Evolutionary conservation across 2,113 vertebrate genomes (phyloP), one percentile per base, ranked within the genome.

Genomic region (Herpetotheres cachinnans): DNA sequence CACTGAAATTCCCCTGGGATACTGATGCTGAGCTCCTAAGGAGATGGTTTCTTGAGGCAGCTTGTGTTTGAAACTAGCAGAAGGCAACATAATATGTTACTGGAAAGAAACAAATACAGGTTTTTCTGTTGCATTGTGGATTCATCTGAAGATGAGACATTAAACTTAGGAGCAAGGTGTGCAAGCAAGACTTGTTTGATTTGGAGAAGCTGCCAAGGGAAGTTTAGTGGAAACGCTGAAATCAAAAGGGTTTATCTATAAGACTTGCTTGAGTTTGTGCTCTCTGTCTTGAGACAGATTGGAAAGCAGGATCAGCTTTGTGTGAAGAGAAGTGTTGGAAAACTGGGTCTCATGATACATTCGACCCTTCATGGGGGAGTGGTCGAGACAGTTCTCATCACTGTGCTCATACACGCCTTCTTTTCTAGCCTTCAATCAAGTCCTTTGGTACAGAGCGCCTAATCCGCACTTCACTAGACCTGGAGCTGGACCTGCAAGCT

Each of bases 401-500:
- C 22, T 44, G 66, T 59, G 29, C 66, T 92, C 40, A 24, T 11
- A 16, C 16, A 5, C 25, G 24, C 20, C 61, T 55, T 42, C 67
- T 90, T 44, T 95, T 49, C 12, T 84, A 99, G 99, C 98, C 99
- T 93, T 98, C 98, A 0, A 6, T 98, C 78, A 98, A 98, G 88
- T 96, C 97, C 71, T 95, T 97, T 1, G 98, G 99, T 66, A 72
- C 99, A 7, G 99, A 99, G 62, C 98, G 99, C 19, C 97, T 99
- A 11, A 98, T 99, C 82, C 98, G 99, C 95, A 99, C 99, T 19
- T 99, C 99, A 0, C 97, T 99, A 89, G 99, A 99, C 97, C 98
- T 99, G 58, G 99, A 99, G 96, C 78, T 99, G 94, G 99, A 99
- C 97, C 98, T 99, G 95, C 99, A 99, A 96, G 99, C 99, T 47